Evolutionary conservation across 2,888 invertebrate genomes (phyloP), one percentile per base, ranked within the genome.

Genomic region (Diarsia dahlii): DNA sequence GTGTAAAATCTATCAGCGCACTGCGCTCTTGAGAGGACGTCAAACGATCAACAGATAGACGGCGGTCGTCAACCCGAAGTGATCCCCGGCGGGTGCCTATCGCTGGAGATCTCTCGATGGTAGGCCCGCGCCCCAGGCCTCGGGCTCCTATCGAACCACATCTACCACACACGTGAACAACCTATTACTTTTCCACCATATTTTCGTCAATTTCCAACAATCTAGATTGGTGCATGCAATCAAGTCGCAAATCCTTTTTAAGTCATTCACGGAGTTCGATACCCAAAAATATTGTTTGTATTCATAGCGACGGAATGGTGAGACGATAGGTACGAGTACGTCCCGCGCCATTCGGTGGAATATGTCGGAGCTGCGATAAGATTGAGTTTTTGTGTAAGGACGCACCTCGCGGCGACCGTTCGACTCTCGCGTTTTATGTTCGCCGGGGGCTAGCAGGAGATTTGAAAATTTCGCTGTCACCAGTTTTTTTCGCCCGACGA

Each of bases 381-480:
- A 93, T 92, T 91, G 92, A 92, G 93, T 93, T 92, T 91, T 90
- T 87, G 91, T 89, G 89, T 89, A 76, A 84, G 75, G 87, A 81
- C 88, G 80, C 92, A 93, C 93, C 94, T 93, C 92, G 92, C 91
- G 93, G 93, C 92, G 89, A 84, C 87, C 84, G 82, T 86, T 90
- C 88, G 85, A 84, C 86, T 87, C 84, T 84, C 84, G 76, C 89
- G 80, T 81, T 90, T 91, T 91, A 91, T 90, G 80, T 87, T 85
- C 85, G 88, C 90, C 88, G 81, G 85, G 85, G 90, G 91, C 87
- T 84, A 87, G 82, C 85, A 74, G 80, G 90, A 90, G 89, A 89
- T 91, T 92, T 90, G 87, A 88, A 92, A 92, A 91, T 91, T 91
- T 89, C 90, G 93, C 92, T 92, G 94, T 92, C 94, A 94, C 92